Evolutionary conservation across 2,797 vertebrate genomes (phyloP), one percentile per base, ranked within the genome.

Genomic region (Tokudaia tokunoshimensis): DNA sequence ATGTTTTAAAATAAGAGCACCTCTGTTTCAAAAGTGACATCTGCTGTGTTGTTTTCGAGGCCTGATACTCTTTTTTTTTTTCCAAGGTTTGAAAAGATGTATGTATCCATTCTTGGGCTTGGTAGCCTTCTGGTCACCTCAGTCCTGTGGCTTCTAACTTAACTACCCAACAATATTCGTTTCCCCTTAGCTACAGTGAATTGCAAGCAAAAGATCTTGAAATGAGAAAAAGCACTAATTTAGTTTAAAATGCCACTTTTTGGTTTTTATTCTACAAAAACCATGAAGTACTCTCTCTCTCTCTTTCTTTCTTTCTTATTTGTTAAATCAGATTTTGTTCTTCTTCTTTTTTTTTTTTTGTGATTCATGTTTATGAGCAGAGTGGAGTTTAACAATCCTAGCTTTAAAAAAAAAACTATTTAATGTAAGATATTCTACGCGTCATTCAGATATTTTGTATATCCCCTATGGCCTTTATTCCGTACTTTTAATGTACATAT

Each of bases 401-500:
- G 98, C 97, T 98, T 98, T 70, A 55, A 98, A 98, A 98, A 98
- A 98, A 97, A 98, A 98, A 96, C 98, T 99, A 99, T 99, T 99
- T 99, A 99, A 99, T 99, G 99, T 99, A 99, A 99, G 98, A 98
- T 99, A 99, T 98, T 98, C 98, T 98, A 98, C 98, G 92, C 98
- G 94, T 98, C 98, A 98, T 98, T 98, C 98, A 99, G 98, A 99
- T 99, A 98, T 95, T 98, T 98, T 99, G 98, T 99, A 99, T 99
- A 99, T 99, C 98, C 98, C 98, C 97, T 98, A 95, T 98, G 98
- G 98, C 98, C 97, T 98, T 97, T 98, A 97, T 98, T 98, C 98
- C 99, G 98, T 99, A 99, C 99, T 99, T 99, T 98, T 98, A 98
- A 98, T 99, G 99, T 99, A 99, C 98, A 99, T 99, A 99, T 98